Percentiles rank a stretch among this genome's conserved stretches.
Conservation (phyloP, 2,888 invertebrate genomes). For the Drosophila meridionalis region DNA sequence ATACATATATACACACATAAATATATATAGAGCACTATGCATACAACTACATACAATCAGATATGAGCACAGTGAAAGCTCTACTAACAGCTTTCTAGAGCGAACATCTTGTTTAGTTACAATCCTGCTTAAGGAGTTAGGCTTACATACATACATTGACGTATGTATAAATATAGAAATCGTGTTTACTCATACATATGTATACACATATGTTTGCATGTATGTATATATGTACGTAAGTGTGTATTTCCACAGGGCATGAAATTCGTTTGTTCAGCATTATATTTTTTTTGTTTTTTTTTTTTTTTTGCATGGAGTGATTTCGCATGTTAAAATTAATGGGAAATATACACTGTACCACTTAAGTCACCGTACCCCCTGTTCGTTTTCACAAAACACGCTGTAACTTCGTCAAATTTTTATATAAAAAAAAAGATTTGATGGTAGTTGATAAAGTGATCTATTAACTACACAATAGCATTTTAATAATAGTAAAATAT, state of each 20-base stretch:
- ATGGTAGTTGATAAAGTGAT: no score
- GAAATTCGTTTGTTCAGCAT: constrained; percentile 25
- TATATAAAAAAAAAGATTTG: no score
- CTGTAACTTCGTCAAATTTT: no score
- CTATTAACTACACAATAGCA: no score
- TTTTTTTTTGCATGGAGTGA: constrained; percentile 43
- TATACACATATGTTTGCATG: background rate
- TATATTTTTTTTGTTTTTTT: background rate
- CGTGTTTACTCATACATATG: background rate
- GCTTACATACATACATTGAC: background rate
- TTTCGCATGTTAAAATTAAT: constrained; percentile 32
- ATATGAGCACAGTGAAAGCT: background rate
- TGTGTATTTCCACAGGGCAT: constrained; percentile 19
- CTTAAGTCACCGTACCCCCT: no score
- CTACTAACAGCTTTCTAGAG: constrained; percentile 2
- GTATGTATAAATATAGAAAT: background rate
- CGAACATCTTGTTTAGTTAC: background rate
- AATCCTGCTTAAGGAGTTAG: background rate
- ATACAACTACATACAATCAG: background rate
- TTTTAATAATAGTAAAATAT: no score
- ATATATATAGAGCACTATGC: background rate
- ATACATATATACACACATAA: background rate
- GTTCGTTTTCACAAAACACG: no score
- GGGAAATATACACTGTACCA: constrained; percentile 13
- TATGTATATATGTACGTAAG: background rate